Evolutionary conservation across 2,888 invertebrate genomes (phyloP).

Genomic region (Strigamia crassipes): DNA sequence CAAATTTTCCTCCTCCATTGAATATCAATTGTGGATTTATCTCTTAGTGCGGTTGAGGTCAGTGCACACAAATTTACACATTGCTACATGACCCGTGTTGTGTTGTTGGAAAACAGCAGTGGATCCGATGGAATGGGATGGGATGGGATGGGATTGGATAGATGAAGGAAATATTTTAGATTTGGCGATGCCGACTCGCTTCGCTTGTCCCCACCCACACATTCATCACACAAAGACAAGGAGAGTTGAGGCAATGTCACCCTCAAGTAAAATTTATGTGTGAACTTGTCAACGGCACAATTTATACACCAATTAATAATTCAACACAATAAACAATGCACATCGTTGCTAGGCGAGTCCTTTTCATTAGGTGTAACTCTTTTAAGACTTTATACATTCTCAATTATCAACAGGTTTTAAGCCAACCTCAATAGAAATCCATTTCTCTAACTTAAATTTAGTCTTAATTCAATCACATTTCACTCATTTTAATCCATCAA

Average conservation of each 20-base stretch:
- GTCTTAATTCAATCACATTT: too few relatives aligned
- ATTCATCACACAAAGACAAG: slow-evolving; percentile 22
- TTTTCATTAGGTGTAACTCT: slow-evolving; percentile 4
- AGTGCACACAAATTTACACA: slow-evolving; percentile 8
- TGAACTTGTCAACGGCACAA: slow-evolving; percentile 20
- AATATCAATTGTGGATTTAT: slow-evolving; percentile 18
- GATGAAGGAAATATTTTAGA: not conserved
- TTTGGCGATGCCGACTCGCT: not conserved
- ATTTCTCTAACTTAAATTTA: too few relatives aligned
- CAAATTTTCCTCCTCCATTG: slow-evolving; percentile 2
- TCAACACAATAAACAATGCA: slow-evolving; percentile 30
- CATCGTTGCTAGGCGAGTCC: slow-evolving; percentile 22
- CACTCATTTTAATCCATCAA: too few relatives aligned
- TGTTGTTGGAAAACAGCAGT: not conserved
- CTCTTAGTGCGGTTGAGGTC: not conserved
- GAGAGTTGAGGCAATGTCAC: slow-evolving; percentile 26
- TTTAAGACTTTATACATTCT: not conserved
- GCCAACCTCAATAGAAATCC: too few relatives aligned
- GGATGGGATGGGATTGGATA: not conserved
- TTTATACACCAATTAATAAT: slow-evolving; percentile 30
- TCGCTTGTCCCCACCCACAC: slow-evolving; percentile 19
- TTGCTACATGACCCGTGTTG: slow-evolving; percentile 14
- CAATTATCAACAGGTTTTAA: too few relatives aligned
- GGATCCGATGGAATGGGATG: too few relatives aligned
- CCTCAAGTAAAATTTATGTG: slow-evolving; percentile 18